These are phyloP conservation scores for Leptoclinus maculatus DNA, from an alignment of 2,797 vertebrate species.

Conservation along the genomic window DNA sequence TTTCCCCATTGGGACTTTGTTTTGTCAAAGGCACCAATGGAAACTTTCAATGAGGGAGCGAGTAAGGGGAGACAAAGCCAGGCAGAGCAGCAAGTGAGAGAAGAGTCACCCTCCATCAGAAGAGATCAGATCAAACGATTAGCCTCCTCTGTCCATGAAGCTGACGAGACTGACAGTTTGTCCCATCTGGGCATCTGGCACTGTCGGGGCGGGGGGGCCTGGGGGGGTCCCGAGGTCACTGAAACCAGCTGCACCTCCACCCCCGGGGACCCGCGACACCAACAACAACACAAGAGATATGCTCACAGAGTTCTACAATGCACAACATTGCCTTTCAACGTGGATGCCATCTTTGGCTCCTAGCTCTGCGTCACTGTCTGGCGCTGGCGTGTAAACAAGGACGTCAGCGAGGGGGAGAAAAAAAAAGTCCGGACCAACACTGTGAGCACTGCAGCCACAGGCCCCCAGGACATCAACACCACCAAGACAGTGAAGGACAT, in stretches of 20 bases:
- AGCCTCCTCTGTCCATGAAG: slow-evolving; percentile 65
- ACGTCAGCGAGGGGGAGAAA: not conserved
- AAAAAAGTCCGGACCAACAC: slow-evolving; percentile 18
- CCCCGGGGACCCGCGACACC: slow-evolving; percentile 63
- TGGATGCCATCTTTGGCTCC: slow-evolving; percentile 58
- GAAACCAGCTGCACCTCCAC: slow-evolving; percentile 77
- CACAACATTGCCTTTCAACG: slow-evolving; percentile 42
- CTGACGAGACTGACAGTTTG: slow-evolving; percentile 72
- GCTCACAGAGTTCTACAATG: slow-evolving; percentile 32
- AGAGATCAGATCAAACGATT: slow-evolving; percentile 79
- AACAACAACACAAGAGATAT: slow-evolving; percentile 51
- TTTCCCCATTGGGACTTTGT: slow-evolving; percentile 73
- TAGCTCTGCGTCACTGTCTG: slow-evolving; percentile 70
- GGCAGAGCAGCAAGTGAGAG: slow-evolving; percentile 58
- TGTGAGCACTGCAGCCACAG: slow-evolving; percentile 18
- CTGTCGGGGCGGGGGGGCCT: slow-evolving; percentile 33
- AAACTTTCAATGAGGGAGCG: slow-evolving; percentile 82
- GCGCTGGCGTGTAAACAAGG: slow-evolving; percentile 67
- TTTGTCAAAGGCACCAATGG: slow-evolving; percentile 82
- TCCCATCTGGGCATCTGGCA: slow-evolving; percentile 79
- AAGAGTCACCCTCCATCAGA: slow-evolving; percentile 74
- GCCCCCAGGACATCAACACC: slow-evolving; percentile 24
- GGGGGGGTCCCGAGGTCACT: slow-evolving; percentile 69
- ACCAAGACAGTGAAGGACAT: slow-evolving; percentile 31
- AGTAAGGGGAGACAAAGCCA: slow-evolving; percentile 50